These are phyloP conservation scores for Coelopa frigida DNA, from an alignment of 1,140 invertebrate species.

Conservation along the genomic window DNA sequence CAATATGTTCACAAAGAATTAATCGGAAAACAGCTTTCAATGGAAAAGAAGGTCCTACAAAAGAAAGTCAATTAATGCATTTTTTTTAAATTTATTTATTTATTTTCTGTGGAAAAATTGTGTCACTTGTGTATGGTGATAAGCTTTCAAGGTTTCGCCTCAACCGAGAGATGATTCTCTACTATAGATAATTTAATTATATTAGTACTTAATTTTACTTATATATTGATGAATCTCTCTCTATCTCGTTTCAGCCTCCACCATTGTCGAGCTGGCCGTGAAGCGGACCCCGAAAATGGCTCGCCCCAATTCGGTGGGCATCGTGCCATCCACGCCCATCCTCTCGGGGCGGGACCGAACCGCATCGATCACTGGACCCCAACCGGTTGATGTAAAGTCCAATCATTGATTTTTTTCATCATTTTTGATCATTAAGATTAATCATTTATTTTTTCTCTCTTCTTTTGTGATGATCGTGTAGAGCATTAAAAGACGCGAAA, in stretches of 20 bases:
- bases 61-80: no score
- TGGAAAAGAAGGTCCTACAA: no score
- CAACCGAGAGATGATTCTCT: no score
- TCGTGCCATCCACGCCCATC: slow-evolving; percentile 36
- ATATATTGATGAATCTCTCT: slow-evolving; percentile 8
- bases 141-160: no score
- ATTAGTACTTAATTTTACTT: neutral
- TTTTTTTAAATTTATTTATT: no score
- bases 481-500: slow-evolving; percentile 68
- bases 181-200: no score
- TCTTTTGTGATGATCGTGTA: slow-evolving; percentile 38
- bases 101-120: no score
- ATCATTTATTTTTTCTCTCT: neutral
- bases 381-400: slow-evolving; percentile 77
- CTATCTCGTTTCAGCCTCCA: slow-evolving; percentile 24
- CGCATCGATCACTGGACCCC: slow-evolving; percentile 71
- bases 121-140: no score
- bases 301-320: slow-evolving; percentile 34
- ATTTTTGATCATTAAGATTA: slow-evolving; percentile 3
- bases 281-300: slow-evolving; percentile 39
- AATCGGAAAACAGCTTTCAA: no score
- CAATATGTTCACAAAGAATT: no score
- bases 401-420: neutral
- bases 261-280: slow-evolving; percentile 38
- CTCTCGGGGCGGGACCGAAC: slow-evolving; percentile 39